A percentile compares a stretch with the other conserved stretches of the same genome.
These are phyloP conservation scores for Meliscaeva auricollis DNA, from an alignment of 2,888 invertebrate species.

Conservation along the genomic window DNA sequence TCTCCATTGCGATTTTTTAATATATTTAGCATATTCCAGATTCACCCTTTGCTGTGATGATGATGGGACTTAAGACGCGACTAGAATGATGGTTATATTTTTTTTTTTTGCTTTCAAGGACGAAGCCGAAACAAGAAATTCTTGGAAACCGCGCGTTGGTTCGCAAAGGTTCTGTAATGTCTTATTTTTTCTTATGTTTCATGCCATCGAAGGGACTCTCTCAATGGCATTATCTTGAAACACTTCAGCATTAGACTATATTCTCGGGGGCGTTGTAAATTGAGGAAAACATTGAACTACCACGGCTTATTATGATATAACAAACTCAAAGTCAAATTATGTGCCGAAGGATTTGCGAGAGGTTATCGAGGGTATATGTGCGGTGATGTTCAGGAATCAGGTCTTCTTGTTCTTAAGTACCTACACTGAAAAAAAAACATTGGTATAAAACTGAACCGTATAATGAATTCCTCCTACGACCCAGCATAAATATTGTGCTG, in stretches of 20 bases:
- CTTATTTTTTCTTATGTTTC: constrained; percentile 8
- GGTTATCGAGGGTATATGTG: constrained; percentile 13
- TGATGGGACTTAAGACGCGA: constrained; percentile 46
- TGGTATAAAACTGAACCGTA: not conserved
- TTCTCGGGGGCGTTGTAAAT: constrained; percentile 20
- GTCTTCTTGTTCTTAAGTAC: not conserved
- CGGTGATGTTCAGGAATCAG: not conserved
- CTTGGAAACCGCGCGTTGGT: not conserved
- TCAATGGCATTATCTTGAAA: not conserved
- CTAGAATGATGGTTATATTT: constrained; percentile 42
- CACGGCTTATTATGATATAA: constrained; percentile 47
- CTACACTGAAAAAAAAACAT: not conserved
- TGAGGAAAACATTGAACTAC: constrained; percentile 31
- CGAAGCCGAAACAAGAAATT: not conserved
- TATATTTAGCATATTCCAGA: not conserved
- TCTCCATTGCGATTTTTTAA: not conserved
- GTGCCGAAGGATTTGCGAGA: constrained; percentile 51
- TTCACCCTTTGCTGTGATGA: constrained; percentile 39
- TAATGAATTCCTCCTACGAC: no score
- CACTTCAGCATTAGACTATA: constrained; percentile 1
- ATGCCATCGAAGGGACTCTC: not conserved
- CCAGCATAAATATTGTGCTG: no score
- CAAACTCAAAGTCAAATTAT: constrained; percentile 54
- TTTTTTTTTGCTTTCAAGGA: constrained; percentile 6
- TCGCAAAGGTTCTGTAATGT: not conserved